Base-by-base conservation (phyloP, 2,113 vertebrate genomes). In the Chlorodrepanis virens region DNA sequence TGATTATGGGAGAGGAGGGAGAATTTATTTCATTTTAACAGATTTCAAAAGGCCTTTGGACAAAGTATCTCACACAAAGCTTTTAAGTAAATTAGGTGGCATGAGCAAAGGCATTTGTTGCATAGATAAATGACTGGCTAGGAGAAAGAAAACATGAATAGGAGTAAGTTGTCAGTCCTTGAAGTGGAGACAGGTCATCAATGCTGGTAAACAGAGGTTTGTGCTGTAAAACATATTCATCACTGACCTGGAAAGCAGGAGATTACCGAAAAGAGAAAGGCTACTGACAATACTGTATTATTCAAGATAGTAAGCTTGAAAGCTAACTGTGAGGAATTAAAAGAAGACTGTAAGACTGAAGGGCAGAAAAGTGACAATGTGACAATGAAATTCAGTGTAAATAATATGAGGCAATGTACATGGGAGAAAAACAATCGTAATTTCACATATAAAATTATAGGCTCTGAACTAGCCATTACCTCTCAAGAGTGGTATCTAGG, bases 21-120 rank as follows among this genome's bases (percentile, higher is more conserved):
- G 15, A 75, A 85, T 57, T 68, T 93, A 40, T 74, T 87, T 31
- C 20, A 4, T 77, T 74, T 81, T 53, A 50, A n/a, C 1, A 67
- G 70, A 45, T 71, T 94, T 87, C n/a, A 49, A 90, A 94, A 85
- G 33, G 37, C 17, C 22, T 87, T 69, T 80, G 49, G 59, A 91
- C 15, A 40, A 76, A 35, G 7, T 54, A 12, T 88, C 59, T 80
- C 31, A 47, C 37, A 76, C 22, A 90, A 93, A 88, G 75, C 88
- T 96, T 93, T 93, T 86, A 94, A 90, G 54, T 74, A 95, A 93
- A 93, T 93, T 86, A 86, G 27, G 35, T 83, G 14, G 47, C 59
- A 88, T 11, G 44, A 90, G 35, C 11, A 95, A 88, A 90, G 45
- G 14, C 50, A 59, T 92, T 88, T 93, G 21, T 77, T 77, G 50